phyloP scores from a whole-genome alignment of 2,113 vertebrate species.

The Scytalopus superciliaris region DNA sequence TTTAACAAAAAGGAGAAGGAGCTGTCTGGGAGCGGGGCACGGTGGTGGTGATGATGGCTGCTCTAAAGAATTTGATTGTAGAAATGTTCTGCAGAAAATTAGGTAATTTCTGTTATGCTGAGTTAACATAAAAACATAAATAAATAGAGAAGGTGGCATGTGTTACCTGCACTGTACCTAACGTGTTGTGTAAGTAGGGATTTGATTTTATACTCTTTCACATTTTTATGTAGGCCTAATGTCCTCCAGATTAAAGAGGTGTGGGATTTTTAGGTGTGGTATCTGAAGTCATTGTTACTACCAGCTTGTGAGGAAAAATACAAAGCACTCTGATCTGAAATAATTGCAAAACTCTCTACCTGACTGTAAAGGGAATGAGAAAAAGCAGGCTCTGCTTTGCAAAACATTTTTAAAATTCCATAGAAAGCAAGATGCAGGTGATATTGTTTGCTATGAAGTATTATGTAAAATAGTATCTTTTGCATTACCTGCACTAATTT shows the following conservation, averaged over 20 bases:
- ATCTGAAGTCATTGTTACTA: slow-evolving; percentile 4
- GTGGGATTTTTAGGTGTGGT: neutral
- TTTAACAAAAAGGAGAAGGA: neutral
- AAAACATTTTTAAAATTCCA: neutral
- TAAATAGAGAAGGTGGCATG: neutral
- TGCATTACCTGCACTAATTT: neutral
- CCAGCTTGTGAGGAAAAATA: neutral
- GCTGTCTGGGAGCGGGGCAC: rapidly evolving
- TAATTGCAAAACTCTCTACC: neutral
- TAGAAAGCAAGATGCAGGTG: neutral
- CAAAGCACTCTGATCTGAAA: slow-evolving; percentile 21
- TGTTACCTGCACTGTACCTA: neutral
- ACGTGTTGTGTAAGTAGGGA: neutral
- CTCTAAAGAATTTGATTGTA: neutral
- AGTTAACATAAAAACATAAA: neutral
- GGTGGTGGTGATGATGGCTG: neutral
- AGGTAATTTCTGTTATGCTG: neutral
- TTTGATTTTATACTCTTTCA: slow-evolving; percentile 34
- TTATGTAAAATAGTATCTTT: neutral
- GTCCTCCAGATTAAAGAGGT: neutral
- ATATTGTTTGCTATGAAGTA: neutral
- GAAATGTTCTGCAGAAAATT: neutral
- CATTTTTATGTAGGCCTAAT: slow-evolving; percentile 4
- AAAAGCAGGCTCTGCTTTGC: neutral
- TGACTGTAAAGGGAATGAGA: neutral